Conservation (phyloP, 2,113 vertebrate genomes). For the Heloderma charlesbogerti region DNA sequence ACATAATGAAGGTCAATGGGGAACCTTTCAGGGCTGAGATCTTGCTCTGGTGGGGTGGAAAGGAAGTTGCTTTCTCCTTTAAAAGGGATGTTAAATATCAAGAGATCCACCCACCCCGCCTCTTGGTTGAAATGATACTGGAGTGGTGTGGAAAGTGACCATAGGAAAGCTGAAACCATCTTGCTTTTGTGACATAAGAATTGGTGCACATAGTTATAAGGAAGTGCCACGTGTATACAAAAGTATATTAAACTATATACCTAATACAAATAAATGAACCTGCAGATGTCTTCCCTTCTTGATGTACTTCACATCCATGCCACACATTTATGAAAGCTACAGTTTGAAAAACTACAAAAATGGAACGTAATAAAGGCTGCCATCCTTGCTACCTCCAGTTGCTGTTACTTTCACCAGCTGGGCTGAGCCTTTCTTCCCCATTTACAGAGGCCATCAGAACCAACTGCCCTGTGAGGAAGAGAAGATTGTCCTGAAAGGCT, state of each 20-base stretch:
- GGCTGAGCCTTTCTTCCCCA: too few species aligned
- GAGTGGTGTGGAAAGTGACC: neutral
- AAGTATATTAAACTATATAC: neutral
- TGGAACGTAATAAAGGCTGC: neutral
- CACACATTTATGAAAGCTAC: neutral
- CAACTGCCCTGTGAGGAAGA: too few species aligned
- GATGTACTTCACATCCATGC: neutral
- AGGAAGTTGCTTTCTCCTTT: neutral
- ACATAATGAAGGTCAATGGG: neutral
- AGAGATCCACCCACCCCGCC: neutral
- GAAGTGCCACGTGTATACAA: neutral
- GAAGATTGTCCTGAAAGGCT: too few species aligned
- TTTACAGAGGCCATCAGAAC: too few species aligned
- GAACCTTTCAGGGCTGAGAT: neutral
- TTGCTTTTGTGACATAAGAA: neutral
- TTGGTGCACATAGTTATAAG: neutral
- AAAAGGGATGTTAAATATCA: neutral
- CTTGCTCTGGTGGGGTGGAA: neutral
- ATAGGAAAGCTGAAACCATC: neutral
- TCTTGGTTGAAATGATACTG: neutral
- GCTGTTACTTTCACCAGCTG: too few species aligned
- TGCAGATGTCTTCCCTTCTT: neutral
- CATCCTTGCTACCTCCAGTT: too few species aligned
- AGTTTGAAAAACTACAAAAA: neutral
- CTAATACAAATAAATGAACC: neutral